These are phyloP conservation scores for Vanessa atalanta DNA, from an alignment of 1,140 invertebrate genomes.

Conservation along the genomic window DNA sequence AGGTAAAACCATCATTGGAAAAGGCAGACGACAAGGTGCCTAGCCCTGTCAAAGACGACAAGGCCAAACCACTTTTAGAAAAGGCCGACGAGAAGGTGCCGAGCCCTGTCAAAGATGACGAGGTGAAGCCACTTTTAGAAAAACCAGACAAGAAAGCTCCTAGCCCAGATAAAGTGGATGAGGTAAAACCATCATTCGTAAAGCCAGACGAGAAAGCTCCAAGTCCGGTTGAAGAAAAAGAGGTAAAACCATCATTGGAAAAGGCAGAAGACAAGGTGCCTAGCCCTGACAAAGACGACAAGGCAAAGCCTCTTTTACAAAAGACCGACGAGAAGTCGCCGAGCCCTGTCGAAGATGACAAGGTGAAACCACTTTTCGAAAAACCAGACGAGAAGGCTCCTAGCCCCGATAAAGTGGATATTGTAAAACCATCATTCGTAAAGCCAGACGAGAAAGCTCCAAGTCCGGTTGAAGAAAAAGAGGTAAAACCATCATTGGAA, in stretches of 20 bases:
- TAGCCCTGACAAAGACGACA: conserved; percentile 29
- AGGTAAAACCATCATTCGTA: no score
- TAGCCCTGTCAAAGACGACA: no score
- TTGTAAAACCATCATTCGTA: no score
- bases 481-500: neutral
- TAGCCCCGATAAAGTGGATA: neutral
- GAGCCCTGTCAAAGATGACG: conserved; percentile 27
- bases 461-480: conserved; percentile 1
- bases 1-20: conserved; percentile 1
- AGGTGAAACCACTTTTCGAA: neutral
- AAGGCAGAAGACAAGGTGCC: conserved; percentile 12
- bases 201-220: no score
- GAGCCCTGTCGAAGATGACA: neutral
- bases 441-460: conserved; percentile 4
- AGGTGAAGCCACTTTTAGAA: conserved; percentile 3
- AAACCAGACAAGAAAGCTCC: conserved; percentile 25
- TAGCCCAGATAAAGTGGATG: neutral
- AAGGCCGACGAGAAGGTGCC: conserved; percentile 14
- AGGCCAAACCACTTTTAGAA: no score
- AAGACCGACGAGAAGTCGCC: conserved; percentile 29
- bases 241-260: no score
- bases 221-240: no score
- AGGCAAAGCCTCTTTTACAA: conserved; percentile 4
- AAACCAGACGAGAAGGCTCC: conserved; percentile 17
- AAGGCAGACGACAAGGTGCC: neutral